These are phyloP conservation scores for Hydrolagus colliei DNA, from an alignment of 2,797 vertebrate species.

Conservation along the genomic window DNA sequence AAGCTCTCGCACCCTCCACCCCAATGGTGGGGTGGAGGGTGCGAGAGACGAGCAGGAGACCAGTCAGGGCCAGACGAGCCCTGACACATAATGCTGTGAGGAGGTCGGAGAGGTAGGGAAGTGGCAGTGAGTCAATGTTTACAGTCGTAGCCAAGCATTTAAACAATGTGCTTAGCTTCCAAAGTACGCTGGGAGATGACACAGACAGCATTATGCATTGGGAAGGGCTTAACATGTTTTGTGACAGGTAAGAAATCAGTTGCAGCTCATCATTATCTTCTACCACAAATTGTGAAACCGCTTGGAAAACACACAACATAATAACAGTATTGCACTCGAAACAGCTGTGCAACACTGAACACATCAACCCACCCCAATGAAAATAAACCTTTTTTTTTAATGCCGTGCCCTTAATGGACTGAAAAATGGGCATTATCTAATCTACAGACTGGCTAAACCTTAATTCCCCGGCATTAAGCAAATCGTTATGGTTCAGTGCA, in stretches of 20 bases:
- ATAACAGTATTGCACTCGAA: background rate
- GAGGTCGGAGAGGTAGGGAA: too few species aligned
- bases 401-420: background rate
- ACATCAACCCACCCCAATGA: too few species aligned
- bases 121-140: too few species aligned
- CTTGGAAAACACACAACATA: background rate
- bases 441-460: background rate
- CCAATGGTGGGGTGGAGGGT: too few species aligned
- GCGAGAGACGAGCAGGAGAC: too few species aligned
- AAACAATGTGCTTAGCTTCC: background rate
- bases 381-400: background rate
- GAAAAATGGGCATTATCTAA: conserved; percentile 14
- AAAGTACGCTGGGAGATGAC: background rate
- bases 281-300: background rate
- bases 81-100: too few species aligned
- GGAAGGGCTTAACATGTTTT: background rate
- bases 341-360: background rate
- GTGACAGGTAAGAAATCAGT: background rate
- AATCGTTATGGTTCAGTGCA: conserved; percentile 7
- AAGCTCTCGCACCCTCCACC: too few species aligned
- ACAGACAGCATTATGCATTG: background rate
- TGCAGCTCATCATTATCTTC: background rate
- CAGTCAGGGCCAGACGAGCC: too few species aligned
- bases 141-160: background rate
- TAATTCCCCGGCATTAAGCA: conserved; percentile 1